Conservation (phyloP, 2,888 invertebrate species). For the Panopea generosa region DNA sequence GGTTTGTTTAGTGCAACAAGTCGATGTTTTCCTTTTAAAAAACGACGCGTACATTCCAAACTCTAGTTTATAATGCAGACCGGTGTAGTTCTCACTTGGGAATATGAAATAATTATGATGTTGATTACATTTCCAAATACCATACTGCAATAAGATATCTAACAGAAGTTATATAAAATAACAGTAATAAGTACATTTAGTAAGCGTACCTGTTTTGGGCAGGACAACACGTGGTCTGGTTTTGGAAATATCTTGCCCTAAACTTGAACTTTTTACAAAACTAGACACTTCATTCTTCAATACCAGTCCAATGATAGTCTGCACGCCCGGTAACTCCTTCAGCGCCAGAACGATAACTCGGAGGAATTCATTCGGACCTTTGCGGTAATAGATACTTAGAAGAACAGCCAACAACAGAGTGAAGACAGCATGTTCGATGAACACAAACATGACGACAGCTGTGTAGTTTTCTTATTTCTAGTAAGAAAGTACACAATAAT, state of each 20-base stretch:
- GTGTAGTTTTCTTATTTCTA: too few species aligned
- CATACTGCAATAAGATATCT: too few species aligned
- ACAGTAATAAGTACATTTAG: too few species aligned
- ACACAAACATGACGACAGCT: conserved; percentile 29
- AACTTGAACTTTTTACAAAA: conserved; percentile 70
- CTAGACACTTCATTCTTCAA: conserved; percentile 72
- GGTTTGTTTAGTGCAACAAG: too few species aligned
- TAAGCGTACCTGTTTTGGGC: conserved; percentile 70
- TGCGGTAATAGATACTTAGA: conserved; percentile 67
- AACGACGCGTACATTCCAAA: too few species aligned
- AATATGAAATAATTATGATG: too few species aligned
- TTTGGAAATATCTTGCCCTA: conserved; percentile 60
- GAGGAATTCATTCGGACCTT: conserved; percentile 69
- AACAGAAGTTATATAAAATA: too few species aligned
- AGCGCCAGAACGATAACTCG: conserved; percentile 71
- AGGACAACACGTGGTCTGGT: conserved; percentile 61
- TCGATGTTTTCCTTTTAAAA: too few species aligned
- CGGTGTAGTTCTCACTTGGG: too few species aligned
- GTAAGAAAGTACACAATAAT: too few species aligned
- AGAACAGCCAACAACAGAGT: conserved; percentile 67
- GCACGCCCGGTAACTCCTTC: conserved; percentile 72
- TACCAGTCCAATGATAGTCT: conserved; percentile 60
- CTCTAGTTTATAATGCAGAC: too few species aligned
- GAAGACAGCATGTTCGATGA: conserved; percentile 69
- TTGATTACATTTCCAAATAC: too few species aligned